Conservation (phyloP, 2,797 vertebrate species). For the Gadopsis marmoratus region DNA sequence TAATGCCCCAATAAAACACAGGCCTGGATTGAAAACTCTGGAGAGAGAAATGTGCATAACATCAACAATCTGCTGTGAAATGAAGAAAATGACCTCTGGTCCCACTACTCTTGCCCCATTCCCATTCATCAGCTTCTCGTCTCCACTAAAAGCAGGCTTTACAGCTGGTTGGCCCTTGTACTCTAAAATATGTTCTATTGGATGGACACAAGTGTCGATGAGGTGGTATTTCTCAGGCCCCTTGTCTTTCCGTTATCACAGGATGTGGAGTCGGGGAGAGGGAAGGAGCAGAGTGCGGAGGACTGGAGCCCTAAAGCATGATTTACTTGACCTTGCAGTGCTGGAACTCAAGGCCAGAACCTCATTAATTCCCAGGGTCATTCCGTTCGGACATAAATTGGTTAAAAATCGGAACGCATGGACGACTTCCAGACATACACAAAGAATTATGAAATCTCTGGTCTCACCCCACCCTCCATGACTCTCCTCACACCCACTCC, state of each 20-base stretch:
- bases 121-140: conserved; percentile 94
- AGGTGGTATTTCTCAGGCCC: conserved; percentile 94
- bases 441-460: conserved; percentile 97
- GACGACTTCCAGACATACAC: conserved; percentile 97
- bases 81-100: conserved; percentile 90
- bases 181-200: conserved; percentile 90
- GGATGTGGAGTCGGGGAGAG: conserved; percentile 88
- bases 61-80: conserved; percentile 81
- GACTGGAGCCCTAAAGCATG: conserved; percentile 89
- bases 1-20: conserved; percentile 74
- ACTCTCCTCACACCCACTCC: conserved; percentile 81
- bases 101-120: conserved; percentile 87
- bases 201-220: conserved; percentile 93
- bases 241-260: conserved; percentile 90
- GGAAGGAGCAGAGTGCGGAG: conserved; percentile 76
- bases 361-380: conserved; percentile 99
- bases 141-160: conserved; percentile 94
- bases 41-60: conserved; percentile 83
- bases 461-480: conserved; percentile 79
- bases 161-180: conserved; percentile 86
- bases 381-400: conserved; percentile 96
- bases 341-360: conserved; percentile 92
- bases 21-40: conserved; percentile 61
- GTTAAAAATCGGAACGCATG: conserved; percentile 91
- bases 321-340: conserved; percentile 97